These are phyloP conservation scores for Eudemis profundana DNA, from an alignment of 2,888 invertebrate species.

Conservation along the genomic window DNA sequence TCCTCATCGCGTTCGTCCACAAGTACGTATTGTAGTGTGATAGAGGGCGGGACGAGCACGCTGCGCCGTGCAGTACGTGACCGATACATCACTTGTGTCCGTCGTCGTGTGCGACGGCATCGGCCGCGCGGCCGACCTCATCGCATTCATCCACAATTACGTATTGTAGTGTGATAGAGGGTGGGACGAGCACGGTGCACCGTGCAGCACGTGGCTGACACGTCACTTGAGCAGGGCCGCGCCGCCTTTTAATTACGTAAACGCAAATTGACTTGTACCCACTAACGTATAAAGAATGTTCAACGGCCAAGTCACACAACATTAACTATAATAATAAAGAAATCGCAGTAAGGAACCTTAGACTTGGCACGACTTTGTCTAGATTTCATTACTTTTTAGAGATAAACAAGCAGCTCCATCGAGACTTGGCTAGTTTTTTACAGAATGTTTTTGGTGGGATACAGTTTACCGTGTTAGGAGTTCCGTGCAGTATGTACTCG, in stretches of 20 bases:
- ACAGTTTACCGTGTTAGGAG: background rate
- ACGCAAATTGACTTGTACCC: too few species aligned
- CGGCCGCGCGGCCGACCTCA: constrained; percentile 97
- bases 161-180: constrained; percentile 53
- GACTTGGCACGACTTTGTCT: too few species aligned
- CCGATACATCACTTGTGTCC: constrained; percentile 98
- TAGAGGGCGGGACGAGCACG: constrained; percentile 99
- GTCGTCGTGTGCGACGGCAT: constrained; percentile 99
- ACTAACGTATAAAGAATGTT: too few species aligned
- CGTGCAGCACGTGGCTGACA: background rate
- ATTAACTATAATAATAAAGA: too few species aligned
- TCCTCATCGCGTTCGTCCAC: constrained; percentile 96
- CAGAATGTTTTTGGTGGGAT: too few species aligned
- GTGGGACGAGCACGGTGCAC: background rate
- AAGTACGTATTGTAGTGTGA: constrained; percentile 91
- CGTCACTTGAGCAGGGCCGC: too few species aligned
- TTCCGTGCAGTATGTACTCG: background rate
- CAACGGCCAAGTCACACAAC: too few species aligned
- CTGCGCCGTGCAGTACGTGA: constrained; percentile 98
- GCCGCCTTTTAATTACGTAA: too few species aligned
- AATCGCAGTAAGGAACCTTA: too few species aligned
- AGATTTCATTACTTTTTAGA: too few species aligned
- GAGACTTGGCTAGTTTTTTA: too few species aligned
- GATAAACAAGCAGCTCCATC: too few species aligned
- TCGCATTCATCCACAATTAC: constrained; percentile 97